Base-by-base conservation (phyloP, 2,113 vertebrate genomes). In the Varanus salvator region DNA sequence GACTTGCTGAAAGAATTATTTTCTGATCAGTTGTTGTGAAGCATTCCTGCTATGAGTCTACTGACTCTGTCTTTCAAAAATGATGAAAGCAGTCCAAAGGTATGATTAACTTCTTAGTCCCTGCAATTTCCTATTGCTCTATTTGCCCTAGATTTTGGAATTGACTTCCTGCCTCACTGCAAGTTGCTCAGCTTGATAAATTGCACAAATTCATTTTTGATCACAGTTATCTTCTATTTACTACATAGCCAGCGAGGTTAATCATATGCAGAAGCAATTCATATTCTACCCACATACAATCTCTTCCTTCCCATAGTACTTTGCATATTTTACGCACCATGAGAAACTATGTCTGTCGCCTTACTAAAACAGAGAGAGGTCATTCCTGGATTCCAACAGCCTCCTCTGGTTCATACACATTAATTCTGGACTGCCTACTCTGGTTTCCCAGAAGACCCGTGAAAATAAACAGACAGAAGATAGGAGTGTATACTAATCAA, bases 31-130 rank as follows among this genome's bases (percentile, higher is more conserved):
- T 80, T 93, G 93, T 95, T 15, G 78, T 96, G 95, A 97, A 97
- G 94, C 94, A 1, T 92, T 92, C 92, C 93, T 76, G 5, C 95
- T 93, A 68, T 15, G 94, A 71, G 85, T 87, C 88, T 57, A 91
- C 94, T 88, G 75, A 93, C 88, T 91, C 94, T 21, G 93, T 95
- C 94, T 92, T 95, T 96, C 95, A 60, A 93, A 97, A 97, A 95
- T 95, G 96, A 97, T 97, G 97, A 96, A 96, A 96, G 92, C 92
- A 85, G 95, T 97, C 96, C 91, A 96, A 94, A 80, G 84, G 92
- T 81, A 95, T 97, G 97, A 97, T 97, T 97, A 97, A 97, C 97
- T 97, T 97, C 95, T 95, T 93, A 96, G 96, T 93, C 94, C 93
- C 92, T 68, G 92, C 96, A 96, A 96, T 97, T 97, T 97, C 95